Percentiles rank a stretch among this genome's conserved stretches.
Evolutionary conservation across 2,797 vertebrate species (phyloP).

Genomic region (Platyrinchus mystaceus): DNA sequence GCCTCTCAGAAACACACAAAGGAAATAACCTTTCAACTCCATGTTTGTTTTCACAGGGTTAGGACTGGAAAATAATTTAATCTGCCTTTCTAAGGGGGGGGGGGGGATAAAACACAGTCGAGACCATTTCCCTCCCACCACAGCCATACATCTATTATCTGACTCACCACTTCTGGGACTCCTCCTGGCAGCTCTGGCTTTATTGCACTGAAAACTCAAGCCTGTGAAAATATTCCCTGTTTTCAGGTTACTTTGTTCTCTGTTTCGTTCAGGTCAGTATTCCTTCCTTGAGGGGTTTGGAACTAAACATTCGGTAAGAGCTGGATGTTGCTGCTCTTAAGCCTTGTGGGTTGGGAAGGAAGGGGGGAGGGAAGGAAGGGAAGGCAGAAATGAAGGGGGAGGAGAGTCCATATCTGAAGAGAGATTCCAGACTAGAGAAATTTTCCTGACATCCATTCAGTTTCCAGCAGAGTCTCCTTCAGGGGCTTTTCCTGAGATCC

Average conservation of each 20-base stretch:
- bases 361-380: slow-evolving; percentile 24
- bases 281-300: neutral
- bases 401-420: slow-evolving; percentile 54
- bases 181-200: slow-evolving; percentile 29
- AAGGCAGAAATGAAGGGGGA: slow-evolving; percentile 36
- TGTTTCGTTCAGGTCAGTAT: neutral
- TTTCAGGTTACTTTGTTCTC: slow-evolving; percentile 24
- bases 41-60: neutral
- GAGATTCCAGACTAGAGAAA: slow-evolving; percentile 41
- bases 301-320: neutral
- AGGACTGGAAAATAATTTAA: slow-evolving; percentile 41
- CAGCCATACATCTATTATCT: slow-evolving; percentile 7
- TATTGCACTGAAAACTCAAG: slow-evolving; percentile 39
- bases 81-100: neutral
- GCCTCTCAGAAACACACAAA: neutral
- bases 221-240: slow-evolving; percentile 13
- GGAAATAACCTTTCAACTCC: slow-evolving; percentile 46
- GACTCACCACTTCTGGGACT: slow-evolving; percentile 58
- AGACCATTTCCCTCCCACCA: slow-evolving; percentile 37
- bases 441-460: slow-evolving; percentile 66
- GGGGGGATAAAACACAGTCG: slow-evolving; percentile 5
- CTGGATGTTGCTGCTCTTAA: slow-evolving; percentile 1
- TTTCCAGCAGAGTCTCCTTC: slow-evolving; percentile 52
- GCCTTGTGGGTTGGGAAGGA: slow-evolving; percentile 4
- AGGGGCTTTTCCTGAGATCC: slow-evolving; percentile 51